Evolutionary conservation across 2,888 invertebrate genomes (phyloP), one percentile per base, ranked within the genome.

Genomic region (Sycophila texana): DNA sequence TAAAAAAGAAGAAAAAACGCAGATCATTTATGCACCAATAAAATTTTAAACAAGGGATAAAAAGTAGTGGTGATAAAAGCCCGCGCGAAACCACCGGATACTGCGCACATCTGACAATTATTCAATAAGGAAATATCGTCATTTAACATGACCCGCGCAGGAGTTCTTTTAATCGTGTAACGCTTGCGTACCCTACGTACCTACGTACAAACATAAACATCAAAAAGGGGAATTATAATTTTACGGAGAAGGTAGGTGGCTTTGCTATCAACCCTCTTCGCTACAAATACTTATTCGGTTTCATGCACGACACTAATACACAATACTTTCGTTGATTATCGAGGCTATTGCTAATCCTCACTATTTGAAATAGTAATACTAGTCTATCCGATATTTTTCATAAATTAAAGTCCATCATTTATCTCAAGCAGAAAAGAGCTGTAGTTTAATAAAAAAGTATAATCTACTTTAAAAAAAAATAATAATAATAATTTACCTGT

Each of bases 301-400:
- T 18, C 20, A 12, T 26, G n/a, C 55, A 76, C 58, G 22, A 72
- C 73, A 63, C 66, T 63, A 51, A 55, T 72, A 73, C 22, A 49
- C 57, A 77, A 77, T 81, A 81, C 80, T 81, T 81, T 81, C 66
- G 67, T 74, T 81, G 57, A 74, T 49, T 60, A 71, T 71, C 51
- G 71, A 66, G 57, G 57, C 16, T 63, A 20, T 30, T 18, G 7
- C 14, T 53, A 26, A 20, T 20, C 20, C 51, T 51, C 66, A 47
- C 51, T 51, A 26, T 67, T 51, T 51, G 66, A 53, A 71, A 70
- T 76, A 76, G 66, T 67, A 71, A 70, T 76, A 76, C 70, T 77
- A 71, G 51, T n/a, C 26, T 60, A 12, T 60, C 26, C 22, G 14
- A 26, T 16, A 26, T 26, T 60, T 26, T 60, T 26, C 10, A 60